phyloP scores from a whole-genome alignment of 1,140 invertebrate species.

The Scaptodrosophila lebanonensis region DNA sequence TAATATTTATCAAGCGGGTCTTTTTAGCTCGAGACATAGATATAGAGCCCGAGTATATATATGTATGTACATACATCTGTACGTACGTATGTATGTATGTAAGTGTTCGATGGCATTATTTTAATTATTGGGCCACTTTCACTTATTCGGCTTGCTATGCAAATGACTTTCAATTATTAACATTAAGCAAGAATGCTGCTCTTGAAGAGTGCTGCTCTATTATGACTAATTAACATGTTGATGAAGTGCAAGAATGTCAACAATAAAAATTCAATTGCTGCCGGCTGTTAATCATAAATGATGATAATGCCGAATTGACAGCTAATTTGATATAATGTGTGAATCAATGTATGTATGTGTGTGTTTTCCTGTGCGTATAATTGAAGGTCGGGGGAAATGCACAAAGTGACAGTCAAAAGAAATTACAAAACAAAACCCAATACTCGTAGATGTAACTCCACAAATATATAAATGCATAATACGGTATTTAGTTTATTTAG shows the following conservation, averaged over 20 bases:
- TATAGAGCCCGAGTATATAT: slow-evolving; percentile 19
- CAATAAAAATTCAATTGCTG: neutral
- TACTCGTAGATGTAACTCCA: no score
- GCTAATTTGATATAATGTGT: neutral
- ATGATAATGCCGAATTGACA: neutral
- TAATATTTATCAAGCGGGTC: slow-evolving; percentile 61
- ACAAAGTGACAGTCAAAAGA: no score
- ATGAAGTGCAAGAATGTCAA: slow-evolving; percentile 12
- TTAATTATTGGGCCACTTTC: no score
- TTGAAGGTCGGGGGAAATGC: no score
- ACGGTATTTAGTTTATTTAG: no score
- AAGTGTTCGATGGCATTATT: no score
- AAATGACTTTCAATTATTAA: slow-evolving; percentile 62
- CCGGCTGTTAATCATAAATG: slow-evolving; percentile 5
- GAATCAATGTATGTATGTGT: no score
- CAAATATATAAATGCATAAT: no score
- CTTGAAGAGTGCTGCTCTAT: slow-evolving; percentile 55
- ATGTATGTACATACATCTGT: slow-evolving; percentile 1
- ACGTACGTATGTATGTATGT: no score
- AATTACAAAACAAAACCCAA: no score
- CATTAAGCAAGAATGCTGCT: slow-evolving; percentile 51
- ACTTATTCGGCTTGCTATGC: slow-evolving; percentile 29
- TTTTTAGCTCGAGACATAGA: slow-evolving; percentile 32
- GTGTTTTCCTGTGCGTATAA: no score
- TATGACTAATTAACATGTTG: slow-evolving; percentile 63